Evolutionary conservation across 2,113 vertebrate species (phyloP).

Genomic region (Bos javanicus): DNA sequence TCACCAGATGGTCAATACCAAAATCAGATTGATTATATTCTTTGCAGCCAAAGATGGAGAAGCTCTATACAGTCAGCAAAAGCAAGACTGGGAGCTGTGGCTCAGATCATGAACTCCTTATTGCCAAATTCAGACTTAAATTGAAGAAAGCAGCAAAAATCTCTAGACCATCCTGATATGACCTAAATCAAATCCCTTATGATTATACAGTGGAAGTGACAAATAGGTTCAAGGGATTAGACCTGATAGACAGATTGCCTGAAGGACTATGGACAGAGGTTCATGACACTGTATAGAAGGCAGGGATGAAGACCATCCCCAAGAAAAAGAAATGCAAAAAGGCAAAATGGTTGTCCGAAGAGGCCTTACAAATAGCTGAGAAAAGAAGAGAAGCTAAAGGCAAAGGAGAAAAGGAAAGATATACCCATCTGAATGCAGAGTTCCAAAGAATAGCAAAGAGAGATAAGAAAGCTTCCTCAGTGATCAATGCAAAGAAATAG

Average conservation of each 20-base stretch:
- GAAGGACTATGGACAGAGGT: not conserved
- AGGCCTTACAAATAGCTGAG: not conserved
- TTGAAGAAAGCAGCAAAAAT: not conserved
- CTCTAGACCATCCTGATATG: not conserved
- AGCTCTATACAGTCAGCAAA: not conserved
- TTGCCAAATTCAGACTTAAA: not conserved
- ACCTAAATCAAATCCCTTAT: not conserved
- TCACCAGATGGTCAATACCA: too few relatives aligned
- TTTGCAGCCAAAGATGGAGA: too few relatives aligned
- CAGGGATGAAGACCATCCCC: not conserved
- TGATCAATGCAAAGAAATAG: not conserved
- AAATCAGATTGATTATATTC: too few relatives aligned
- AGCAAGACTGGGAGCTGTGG: not conserved
- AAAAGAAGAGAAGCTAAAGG: not conserved
- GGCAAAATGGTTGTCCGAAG: not conserved
- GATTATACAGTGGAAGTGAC: not conserved
- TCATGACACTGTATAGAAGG: not conserved
- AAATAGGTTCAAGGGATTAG: not conserved
- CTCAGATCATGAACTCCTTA: not conserved
- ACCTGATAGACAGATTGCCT: not conserved
- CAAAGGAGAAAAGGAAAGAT: not conserved
- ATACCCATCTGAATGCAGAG: not conserved
- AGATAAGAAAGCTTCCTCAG: not conserved
- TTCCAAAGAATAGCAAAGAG: not conserved
- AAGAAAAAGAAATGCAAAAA: not conserved